Percentiles rank a stretch among this genome's conserved stretches.
Evolutionary conservation across 2,888 invertebrate genomes (phyloP).

Genomic region (Bembecia ichneumoniformis): DNA sequence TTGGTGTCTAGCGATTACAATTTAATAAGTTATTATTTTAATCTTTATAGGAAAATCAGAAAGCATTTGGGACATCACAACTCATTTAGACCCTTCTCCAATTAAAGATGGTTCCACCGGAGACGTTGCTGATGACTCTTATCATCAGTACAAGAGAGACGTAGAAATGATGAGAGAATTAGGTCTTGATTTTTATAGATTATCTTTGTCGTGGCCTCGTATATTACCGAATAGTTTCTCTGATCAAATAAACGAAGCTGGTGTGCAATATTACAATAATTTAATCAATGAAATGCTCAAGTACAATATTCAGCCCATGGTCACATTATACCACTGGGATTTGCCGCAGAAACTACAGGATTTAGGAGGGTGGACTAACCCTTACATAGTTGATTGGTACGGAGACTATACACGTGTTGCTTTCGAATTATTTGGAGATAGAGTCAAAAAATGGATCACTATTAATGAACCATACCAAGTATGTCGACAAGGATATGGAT

Average conservation of each 20-base stretch:
- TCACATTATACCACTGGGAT: slow-evolving; percentile 73
- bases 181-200: slow-evolving; percentile 60
- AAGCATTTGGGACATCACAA: slow-evolving; percentile 8
- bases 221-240: slow-evolving; percentile 64
- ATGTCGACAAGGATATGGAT: slow-evolving; percentile 22
- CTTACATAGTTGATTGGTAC: slow-evolving; percentile 59
- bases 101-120: slow-evolving; percentile 66
- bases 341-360: slow-evolving; percentile 57
- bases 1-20: no score
- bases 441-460: slow-evolving; percentile 61
- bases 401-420: slow-evolving; percentile 56
- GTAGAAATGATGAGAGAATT: slow-evolving; percentile 56
- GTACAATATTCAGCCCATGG: slow-evolving; percentile 65
- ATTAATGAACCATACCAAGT: slow-evolving; percentile 56
- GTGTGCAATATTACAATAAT: slow-evolving; percentile 73
- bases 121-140: slow-evolving; percentile 72
- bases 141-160: slow-evolving; percentile 74
- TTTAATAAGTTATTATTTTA: no score
- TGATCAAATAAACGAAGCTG: slow-evolving; percentile 59
- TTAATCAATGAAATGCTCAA: slow-evolving; percentile 68
- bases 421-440: slow-evolving; percentile 43
- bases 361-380: slow-evolving; percentile 69
- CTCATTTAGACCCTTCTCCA: slow-evolving; percentile 27
- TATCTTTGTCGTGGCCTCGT: slow-evolving; percentile 75
- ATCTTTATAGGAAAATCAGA: slow-evolving; percentile 11